A percentile compares a stretch with the other conserved stretches of the same genome.
phyloP scores from a whole-genome alignment of 2,113 vertebrate genomes.

The Sander lucioperca region DNA sequence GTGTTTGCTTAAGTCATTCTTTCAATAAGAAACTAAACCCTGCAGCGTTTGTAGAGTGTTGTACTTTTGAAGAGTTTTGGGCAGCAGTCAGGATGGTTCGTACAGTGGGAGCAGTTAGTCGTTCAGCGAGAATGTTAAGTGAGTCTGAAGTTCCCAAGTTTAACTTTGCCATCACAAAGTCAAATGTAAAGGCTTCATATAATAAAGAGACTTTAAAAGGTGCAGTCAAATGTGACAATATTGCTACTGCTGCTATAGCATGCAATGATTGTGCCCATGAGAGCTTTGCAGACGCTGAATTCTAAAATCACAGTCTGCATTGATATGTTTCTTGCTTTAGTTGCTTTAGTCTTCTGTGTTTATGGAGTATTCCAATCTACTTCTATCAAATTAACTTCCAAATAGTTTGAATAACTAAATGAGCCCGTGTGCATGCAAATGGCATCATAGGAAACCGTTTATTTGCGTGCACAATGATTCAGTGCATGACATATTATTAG shows the following conservation, averaged over 20 bases:
- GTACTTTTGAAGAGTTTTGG: constrained; percentile 24
- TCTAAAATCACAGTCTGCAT: background rate
- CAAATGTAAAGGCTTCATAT: constrained; percentile 9
- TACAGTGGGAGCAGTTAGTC: constrained; percentile 5
- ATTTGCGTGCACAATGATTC: constrained; percentile 6
- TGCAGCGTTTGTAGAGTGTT: background rate
- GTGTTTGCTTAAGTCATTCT: constrained; percentile 22
- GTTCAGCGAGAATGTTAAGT: constrained; percentile 11
- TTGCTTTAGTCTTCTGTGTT: background rate
- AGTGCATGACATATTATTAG: constrained; percentile 15
- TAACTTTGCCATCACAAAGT: constrained; percentile 29
- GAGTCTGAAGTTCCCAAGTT: constrained; percentile 23
- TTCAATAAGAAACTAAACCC: constrained; percentile 21
- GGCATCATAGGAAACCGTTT: background rate
- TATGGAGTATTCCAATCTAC: background rate
- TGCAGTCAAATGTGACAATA: background rate
- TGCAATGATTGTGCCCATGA: background rate
- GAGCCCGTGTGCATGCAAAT: background rate
- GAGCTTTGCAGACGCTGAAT: background rate
- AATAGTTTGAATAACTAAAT: background rate
- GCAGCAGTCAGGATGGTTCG: background rate
- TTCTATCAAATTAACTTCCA: background rate
- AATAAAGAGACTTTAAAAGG: constrained; percentile 12
- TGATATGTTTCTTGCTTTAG: background rate
- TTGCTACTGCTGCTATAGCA: background rate